A percentile compares a stretch with the other conserved stretches of the same genome.
phyloP scores from a whole-genome alignment of 2,113 vertebrate species.

The Amblyopsis rosae region DNA sequence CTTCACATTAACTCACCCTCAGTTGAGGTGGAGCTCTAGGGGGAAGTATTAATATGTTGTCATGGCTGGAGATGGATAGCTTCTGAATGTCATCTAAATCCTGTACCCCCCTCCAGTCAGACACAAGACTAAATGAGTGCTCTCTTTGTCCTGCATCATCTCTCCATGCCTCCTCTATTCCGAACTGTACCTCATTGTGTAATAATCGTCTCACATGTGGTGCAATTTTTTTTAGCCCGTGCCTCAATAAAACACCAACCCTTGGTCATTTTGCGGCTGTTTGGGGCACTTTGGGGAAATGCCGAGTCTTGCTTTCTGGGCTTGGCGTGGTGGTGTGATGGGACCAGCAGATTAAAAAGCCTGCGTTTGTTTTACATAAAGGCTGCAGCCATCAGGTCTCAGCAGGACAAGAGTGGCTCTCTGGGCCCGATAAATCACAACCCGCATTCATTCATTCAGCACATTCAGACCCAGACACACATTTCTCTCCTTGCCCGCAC shows the following conservation, averaged over 20 bases:
- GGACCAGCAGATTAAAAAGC: conserved; percentile 72
- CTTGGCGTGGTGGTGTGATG: conserved; percentile 45
- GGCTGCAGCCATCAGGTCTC: conserved; percentile 69
- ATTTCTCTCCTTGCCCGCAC: conserved; percentile 62
- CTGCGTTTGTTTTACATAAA: conserved; percentile 78
- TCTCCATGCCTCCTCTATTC: conserved; percentile 37
- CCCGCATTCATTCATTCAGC: conserved; percentile 74
- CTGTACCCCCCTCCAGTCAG: conserved; percentile 46
- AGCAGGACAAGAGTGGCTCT: conserved; percentile 70
- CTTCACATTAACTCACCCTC: conserved; percentile 55
- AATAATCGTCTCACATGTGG: conserved; percentile 55
- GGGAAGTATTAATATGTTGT: conserved; percentile 54
- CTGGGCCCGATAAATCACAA: conserved; percentile 74
- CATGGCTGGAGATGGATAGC: conserved; percentile 54
- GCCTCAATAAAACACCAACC: conserved; percentile 64
- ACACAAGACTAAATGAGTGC: conserved; percentile 46
- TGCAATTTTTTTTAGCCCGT: conserved; percentile 49
- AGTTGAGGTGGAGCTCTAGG: conserved; percentile 55
- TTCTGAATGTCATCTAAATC: conserved; percentile 63
- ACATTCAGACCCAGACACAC: conserved; percentile 70
- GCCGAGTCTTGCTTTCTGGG: conserved; percentile 53
- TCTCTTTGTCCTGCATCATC: conserved; percentile 60
- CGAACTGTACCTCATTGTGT: conserved; percentile 46
- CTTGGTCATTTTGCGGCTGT: conserved; percentile 61
- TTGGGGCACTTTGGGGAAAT: conserved; percentile 63